Percentiles rank a stretch among this genome's conserved stretches.
These are phyloP conservation scores for Watsonalla cultraria DNA, from an alignment of 2,888 invertebrate genomes.

Conservation along the genomic window DNA sequence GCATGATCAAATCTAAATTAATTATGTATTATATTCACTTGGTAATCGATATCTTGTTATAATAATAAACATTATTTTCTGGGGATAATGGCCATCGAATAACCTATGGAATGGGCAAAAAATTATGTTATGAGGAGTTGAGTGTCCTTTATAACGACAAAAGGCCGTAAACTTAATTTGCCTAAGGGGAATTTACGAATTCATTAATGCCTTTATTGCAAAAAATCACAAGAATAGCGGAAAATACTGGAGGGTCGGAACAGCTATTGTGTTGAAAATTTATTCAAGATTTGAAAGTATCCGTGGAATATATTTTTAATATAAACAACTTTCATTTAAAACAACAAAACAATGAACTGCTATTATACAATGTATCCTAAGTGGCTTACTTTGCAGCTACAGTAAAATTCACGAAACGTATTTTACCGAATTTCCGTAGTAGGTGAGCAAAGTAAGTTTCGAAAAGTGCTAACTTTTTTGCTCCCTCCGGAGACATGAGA, in stretches of 20 bases:
- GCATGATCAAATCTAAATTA: slow-evolving; percentile 3
- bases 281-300: no score
- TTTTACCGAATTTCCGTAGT: slow-evolving; percentile 27
- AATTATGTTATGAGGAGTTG: neutral
- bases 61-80: neutral
- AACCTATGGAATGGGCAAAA: neutral
- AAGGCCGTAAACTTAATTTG: neutral
- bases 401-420: slow-evolving; percentile 32
- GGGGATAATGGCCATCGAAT: neutral
- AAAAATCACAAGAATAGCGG: no score
- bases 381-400: slow-evolving; percentile 14
- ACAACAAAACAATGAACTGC: neutral
- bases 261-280: no score
- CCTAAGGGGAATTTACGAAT: no score
- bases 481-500: slow-evolving; percentile 12
- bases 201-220: no score
- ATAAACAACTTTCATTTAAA: neutral
- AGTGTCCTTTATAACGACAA: neutral
- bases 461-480: slow-evolving; percentile 22
- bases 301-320: no score
- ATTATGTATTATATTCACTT: neutral
- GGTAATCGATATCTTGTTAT: neutral
- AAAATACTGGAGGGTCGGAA: no score
- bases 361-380: slow-evolving; percentile 6
- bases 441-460: slow-evolving; percentile 26